Percentiles rank a stretch among this genome's conserved stretches.
These are phyloP conservation scores for Diceros bicornis DNA, from an alignment of 2,797 vertebrate species.

Conservation along the genomic window DNA sequence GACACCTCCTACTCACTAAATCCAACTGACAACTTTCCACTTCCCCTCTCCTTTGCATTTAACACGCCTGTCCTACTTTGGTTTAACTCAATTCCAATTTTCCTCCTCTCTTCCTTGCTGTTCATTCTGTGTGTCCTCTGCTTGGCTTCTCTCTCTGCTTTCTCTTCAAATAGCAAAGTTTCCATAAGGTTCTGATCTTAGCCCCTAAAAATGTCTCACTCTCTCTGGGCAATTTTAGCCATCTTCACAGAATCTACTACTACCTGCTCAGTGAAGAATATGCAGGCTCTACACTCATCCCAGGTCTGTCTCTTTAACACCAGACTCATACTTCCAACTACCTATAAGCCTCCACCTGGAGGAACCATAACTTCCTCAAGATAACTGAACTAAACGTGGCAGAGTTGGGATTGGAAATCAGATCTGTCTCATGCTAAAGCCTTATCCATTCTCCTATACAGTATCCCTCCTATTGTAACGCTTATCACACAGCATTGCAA, in stretches of 20 bases:
- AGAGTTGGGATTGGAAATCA: neutral
- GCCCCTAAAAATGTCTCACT: neutral
- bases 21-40: no score
- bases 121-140: neutral
- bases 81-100: neutral
- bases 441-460: neutral
- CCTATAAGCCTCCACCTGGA: no score
- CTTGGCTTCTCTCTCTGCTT: neutral
- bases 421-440: neutral
- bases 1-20: neutral
- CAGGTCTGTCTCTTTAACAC: neutral
- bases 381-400: neutral
- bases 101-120: neutral
- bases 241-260: neutral
- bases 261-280: neutral
- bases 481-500: neutral
- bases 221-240: neutral
- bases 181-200: neutral
- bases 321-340: neutral
- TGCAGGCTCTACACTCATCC: rapidly evolving
- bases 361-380: no score
- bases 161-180: neutral
- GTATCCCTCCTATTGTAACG: neutral
- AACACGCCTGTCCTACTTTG: neutral
- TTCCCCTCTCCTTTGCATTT: neutral